Evolutionary conservation across 2,797 vertebrate genomes (phyloP).

Genomic region (Mionectes olivaceus): DNA sequence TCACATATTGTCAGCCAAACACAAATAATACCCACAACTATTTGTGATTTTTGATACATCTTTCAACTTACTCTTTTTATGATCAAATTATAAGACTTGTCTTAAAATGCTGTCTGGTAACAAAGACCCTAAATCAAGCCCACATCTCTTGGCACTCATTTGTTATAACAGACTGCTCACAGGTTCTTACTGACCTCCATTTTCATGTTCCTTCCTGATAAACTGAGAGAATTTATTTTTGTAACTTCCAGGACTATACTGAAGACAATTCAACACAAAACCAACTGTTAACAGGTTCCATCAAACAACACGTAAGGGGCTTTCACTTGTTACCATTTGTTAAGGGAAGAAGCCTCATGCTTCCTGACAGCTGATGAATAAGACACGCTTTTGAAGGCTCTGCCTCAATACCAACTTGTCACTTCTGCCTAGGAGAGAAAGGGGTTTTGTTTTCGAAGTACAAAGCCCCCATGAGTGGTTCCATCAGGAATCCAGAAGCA

Average conservation of each 20-base stretch:
- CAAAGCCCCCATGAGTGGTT: not conserved
- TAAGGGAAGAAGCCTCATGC: not conserved
- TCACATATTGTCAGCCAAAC: not conserved
- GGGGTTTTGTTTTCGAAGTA: not conserved
- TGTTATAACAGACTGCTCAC: not conserved
- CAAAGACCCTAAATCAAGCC: not conserved
- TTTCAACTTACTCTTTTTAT: not conserved
- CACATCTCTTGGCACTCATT: not conserved
- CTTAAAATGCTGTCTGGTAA: not conserved
- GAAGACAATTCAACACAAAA: not conserved
- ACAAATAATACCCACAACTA: not conserved
- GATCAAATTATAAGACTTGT: not conserved
- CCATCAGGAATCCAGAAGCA: not conserved
- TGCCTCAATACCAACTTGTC: not conserved
- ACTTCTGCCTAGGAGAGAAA: not conserved
- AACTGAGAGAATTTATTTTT: not conserved
- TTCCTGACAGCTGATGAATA: not conserved
- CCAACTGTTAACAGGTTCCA: not conserved
- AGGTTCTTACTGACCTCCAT: not conserved
- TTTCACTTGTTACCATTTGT: conserved; percentile 4
- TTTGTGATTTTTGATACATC: not conserved
- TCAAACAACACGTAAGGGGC: not conserved
- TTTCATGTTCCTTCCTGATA: not conserved
- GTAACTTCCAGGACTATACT: not conserved
- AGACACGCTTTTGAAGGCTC: not conserved